Base-by-base conservation (phyloP, 2,113 vertebrate genomes). In the Pluvialis apricaria region DNA sequence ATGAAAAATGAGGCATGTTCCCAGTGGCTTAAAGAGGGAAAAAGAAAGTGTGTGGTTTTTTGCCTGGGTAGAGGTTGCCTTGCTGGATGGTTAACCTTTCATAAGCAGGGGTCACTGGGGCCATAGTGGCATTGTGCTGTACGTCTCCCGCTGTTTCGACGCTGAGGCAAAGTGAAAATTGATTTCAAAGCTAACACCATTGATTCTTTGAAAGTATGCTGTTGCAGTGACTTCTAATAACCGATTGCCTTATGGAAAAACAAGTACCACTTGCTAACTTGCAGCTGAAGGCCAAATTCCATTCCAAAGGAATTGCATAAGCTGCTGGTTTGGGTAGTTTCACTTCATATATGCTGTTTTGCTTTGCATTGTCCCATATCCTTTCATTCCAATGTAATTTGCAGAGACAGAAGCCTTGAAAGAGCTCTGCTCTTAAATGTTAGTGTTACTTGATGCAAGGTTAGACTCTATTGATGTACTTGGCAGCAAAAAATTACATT, bases 221-320 rank as follows among this genome's bases (percentile, higher is more conserved):
- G 38, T 61, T 94, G 82, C n/a, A 69, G 51, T 82, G 71, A 79
- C 78, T 96, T 95, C 44, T 77, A 84, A 60, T 94, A 90, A 69
- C 66, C 24, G 40, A 52, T 57, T 79, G 71, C 58, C 15, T 20
- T 85, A 32, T 54, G 88, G 88, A 93, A 82, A 88, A 92, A 90
- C 76, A 82, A 93, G 82, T 83, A 61, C 75, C 45, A 45, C 82
- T 93, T 66, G 64, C 64, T 71, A 38, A 51, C 69, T n/a, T 75
- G 75, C 71, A 88, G 79, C 85, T 86, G 95, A 92, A 77, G 88
- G 96, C 90, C 93, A 95, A 85, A 88, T 94, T 88, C 88, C 85
- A 88, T 96, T 94, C 95, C 87, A 95, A 42, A 86, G 85, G 68
- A 90, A n/a, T 86, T 96, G 93, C 95, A 60, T 88, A 88, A 96